These are phyloP conservation scores for Cordilura impudica DNA, from an alignment of 2,888 invertebrate genomes.

Conservation along the genomic window DNA sequence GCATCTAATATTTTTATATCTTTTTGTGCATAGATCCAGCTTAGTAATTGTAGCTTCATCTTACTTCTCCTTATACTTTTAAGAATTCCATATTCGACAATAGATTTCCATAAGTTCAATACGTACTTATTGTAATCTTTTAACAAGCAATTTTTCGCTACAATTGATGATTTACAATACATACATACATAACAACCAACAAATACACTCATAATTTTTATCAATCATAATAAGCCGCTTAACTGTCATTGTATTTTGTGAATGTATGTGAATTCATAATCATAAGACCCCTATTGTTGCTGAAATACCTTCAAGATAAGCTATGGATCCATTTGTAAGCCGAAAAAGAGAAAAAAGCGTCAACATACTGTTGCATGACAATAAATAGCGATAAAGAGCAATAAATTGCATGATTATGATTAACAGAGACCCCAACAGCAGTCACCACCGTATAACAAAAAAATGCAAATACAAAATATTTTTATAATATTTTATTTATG, in stretches of 20 bases:
- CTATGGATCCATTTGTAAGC: neutral
- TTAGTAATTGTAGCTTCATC: no score
- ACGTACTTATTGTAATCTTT: conserved; percentile 30
- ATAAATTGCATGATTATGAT: conserved; percentile 52
- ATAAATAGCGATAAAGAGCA: conserved; percentile 53
- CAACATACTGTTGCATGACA: conserved; percentile 54
- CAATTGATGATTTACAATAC: conserved; percentile 1
- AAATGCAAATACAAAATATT: no score
- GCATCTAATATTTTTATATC: no score
- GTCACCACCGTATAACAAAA: no score
- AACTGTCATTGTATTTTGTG: conserved; percentile 8
- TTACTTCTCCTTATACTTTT: no score
- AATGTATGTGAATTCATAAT: neutral
- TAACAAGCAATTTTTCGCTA: conserved; percentile 15
- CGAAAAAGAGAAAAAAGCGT: neutral
- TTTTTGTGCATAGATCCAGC: no score
- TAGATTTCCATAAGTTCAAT: neutral
- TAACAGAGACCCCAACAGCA: neutral
- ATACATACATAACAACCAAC: neutral
- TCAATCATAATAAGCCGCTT: conserved; percentile 58
- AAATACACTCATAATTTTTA: conserved; percentile 28
- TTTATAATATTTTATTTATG: neutral
- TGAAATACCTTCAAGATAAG: neutral
- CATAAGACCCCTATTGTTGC: conserved; percentile 20
- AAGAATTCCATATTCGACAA: neutral